Conservation (phyloP, 1,140 invertebrate species). For the Ips typographus region DNA sequence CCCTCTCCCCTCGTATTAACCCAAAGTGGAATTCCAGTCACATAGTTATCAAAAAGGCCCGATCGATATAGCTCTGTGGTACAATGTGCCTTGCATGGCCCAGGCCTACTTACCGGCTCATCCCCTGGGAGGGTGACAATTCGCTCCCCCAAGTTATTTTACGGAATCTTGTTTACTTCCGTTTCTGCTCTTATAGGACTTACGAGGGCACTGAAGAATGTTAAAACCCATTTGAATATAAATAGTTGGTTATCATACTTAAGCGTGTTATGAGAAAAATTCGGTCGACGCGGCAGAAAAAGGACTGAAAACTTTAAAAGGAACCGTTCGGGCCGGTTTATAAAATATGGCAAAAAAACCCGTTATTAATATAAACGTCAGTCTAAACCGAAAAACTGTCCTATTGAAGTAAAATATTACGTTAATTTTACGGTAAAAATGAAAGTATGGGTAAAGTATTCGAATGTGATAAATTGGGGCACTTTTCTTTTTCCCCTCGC, state of each 20-base stretch:
- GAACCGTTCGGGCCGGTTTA: not conserved
- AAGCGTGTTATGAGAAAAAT: constrained; percentile 3
- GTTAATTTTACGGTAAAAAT: constrained; percentile 19
- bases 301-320: not conserved
- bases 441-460: constrained; percentile 18
- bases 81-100: constrained; percentile 28
- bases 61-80: constrained; percentile 13
- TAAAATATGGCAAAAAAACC: constrained; percentile 5
- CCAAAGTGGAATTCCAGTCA: constrained; percentile 17
- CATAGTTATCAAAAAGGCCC: constrained; percentile 25
- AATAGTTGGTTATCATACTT: constrained; percentile 4
- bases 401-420: constrained; percentile 23
- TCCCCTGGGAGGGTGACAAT: constrained; percentile 15
- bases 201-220: constrained; percentile 15
- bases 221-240: constrained; percentile 5
- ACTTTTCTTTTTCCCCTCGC: constrained; percentile 10
- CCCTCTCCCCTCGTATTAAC: not conserved
- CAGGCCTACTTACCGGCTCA: constrained; percentile 23
- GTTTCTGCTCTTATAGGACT: constrained; percentile 12
- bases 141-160: constrained; percentile 24
- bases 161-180: constrained; percentile 20
- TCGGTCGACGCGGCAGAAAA: too few species aligned
- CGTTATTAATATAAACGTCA: constrained; percentile 21
- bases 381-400: constrained; percentile 23
- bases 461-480: constrained; percentile 23